Percentiles rank a stretch among this genome's conserved stretches.
phyloP scores from a whole-genome alignment of 2,797 vertebrate genomes.

The Petrocephalus sullivani region DNA sequence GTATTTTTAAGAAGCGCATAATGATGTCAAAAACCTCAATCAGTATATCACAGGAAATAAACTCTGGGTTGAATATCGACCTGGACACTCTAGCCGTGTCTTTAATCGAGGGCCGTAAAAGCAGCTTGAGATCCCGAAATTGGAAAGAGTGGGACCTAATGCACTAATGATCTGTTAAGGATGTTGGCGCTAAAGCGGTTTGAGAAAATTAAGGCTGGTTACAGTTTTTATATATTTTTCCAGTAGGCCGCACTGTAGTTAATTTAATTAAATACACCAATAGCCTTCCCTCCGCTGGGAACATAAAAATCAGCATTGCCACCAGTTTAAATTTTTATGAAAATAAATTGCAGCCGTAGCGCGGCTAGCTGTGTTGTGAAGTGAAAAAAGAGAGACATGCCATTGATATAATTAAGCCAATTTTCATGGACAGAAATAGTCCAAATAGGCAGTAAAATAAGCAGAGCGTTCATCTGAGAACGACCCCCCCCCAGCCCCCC shows the following conservation, averaged over 20 bases:
- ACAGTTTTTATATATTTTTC: slow-evolving; percentile 66
- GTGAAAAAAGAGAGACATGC: slow-evolving; percentile 76
- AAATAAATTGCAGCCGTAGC: slow-evolving; percentile 92
- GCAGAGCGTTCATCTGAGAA: slow-evolving; percentile 71
- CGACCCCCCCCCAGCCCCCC: slow-evolving; percentile 38
- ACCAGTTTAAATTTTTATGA: slow-evolving; percentile 86
- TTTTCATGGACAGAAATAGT: slow-evolving; percentile 82
- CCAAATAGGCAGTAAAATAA: slow-evolving; percentile 78
- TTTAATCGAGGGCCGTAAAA: slow-evolving; percentile 23
- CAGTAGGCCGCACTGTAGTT: slow-evolving; percentile 82
- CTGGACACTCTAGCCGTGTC: background rate
- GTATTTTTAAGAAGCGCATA: background rate
- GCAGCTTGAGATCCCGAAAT: slow-evolving; percentile 60
- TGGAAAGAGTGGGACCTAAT: slow-evolving; percentile 66
- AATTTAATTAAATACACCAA: slow-evolving; percentile 95
- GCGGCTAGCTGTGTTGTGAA: slow-evolving; percentile 84
- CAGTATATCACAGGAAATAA: background rate
- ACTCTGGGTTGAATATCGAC: slow-evolving; percentile 7
- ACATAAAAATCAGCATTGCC: slow-evolving; percentile 80
- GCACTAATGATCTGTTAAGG: slow-evolving; percentile 80
- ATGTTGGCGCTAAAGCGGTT: slow-evolving; percentile 74
- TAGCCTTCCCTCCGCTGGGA: slow-evolving; percentile 74
- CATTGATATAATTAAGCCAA: slow-evolving; percentile 83
- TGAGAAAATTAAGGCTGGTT: slow-evolving; percentile 54
- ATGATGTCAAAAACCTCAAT: slow-evolving; percentile 9